Base-by-base conservation (phyloP, 1,140 invertebrate genomes). In the Ostrea edulis region DNA sequence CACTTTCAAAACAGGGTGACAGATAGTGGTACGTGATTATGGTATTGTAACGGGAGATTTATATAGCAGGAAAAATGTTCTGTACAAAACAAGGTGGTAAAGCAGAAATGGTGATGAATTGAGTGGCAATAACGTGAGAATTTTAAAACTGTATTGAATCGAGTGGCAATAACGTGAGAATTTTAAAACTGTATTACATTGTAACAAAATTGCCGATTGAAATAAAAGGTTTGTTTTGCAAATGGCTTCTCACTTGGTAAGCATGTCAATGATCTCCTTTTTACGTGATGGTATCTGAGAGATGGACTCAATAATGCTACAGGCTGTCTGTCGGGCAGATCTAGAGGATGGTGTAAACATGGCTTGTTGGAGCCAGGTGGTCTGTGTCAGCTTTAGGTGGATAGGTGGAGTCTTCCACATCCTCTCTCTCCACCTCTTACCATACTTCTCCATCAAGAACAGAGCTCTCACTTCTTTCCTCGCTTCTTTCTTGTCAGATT, bases 271-370 rank as follows among this genome's bases (percentile, higher is more conserved):
- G 52, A 99, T 96, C 88, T 96, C 93, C 92, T 93, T 93, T 87
- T 92, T 92, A 44, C 93, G 89, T 7, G 91, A 91, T 25, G 93
- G 92, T 22, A 94, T 91, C 82, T 95, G 93, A 90, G 97, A 98
- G 11, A 98, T 96, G 20, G 97, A 97, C 93, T 98, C 97, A 0
- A 98, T 96, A 95, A 99, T 97, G 90, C 97, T 97, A 91, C 98
- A 98, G 5, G 98, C 97, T 22, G 98, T 97, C 93, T 98, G 97
- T 52, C 98, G 96, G 0, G 98, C 98, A 77, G 98, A 96, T 77
- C 97, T 96, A 0, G 98, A 99, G 93, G 97, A 98, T 0, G 97
- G 96, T 95, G 98, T 98, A 93, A 99, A 99, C 89, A 99, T 96
- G 9, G 99, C 97, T 9, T 97, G 97, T 88, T 97, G 97, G 9